These are phyloP conservation scores for Leucopsar rothschildi DNA, from an alignment of 2,113 vertebrate species.

Conservation along the genomic window DNA sequence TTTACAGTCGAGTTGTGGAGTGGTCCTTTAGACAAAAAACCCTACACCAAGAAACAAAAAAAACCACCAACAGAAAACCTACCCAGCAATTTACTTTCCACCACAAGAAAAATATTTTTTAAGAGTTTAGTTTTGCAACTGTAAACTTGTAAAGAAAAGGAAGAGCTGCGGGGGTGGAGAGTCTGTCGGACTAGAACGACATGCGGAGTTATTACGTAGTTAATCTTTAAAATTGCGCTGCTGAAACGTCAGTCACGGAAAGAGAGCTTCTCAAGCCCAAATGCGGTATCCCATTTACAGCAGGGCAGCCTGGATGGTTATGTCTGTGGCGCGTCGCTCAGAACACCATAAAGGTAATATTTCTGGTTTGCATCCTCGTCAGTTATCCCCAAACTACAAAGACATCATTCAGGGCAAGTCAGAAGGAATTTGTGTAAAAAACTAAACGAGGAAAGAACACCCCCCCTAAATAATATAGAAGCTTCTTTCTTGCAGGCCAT, in stretches of 20 bases:
- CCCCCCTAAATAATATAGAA: not conserved
- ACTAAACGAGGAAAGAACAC: not conserved
- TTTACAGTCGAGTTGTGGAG: not conserved
- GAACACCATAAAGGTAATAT: not conserved
- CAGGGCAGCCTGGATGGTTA: not conserved
- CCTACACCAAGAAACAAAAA: not conserved
- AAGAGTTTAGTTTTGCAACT: not conserved
- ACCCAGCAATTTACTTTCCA: not conserved
- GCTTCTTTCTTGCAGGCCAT: constrained; percentile 46
- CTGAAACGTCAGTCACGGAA: not conserved
- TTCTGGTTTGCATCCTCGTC: not conserved
- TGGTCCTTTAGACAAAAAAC: not conserved
- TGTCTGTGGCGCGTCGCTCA: not conserved
- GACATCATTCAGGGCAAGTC: constrained; percentile 39
- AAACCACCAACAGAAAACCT: not conserved
- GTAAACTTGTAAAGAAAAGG: not conserved
- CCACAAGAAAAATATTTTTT: not conserved
- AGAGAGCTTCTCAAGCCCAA: not conserved
- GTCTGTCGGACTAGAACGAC: not conserved
- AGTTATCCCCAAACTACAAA: constrained; percentile 24
- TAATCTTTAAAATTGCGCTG: not conserved
- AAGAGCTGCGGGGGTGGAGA: not conserved
- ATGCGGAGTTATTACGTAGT: not conserved
- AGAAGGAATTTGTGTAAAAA: constrained; percentile 52
- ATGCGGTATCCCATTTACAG: not conserved